A percentile compares a stretch with the other conserved stretches of the same genome.
Conservation (phyloP, 2,888 invertebrate genomes). For the Dione vanillae region DNA sequence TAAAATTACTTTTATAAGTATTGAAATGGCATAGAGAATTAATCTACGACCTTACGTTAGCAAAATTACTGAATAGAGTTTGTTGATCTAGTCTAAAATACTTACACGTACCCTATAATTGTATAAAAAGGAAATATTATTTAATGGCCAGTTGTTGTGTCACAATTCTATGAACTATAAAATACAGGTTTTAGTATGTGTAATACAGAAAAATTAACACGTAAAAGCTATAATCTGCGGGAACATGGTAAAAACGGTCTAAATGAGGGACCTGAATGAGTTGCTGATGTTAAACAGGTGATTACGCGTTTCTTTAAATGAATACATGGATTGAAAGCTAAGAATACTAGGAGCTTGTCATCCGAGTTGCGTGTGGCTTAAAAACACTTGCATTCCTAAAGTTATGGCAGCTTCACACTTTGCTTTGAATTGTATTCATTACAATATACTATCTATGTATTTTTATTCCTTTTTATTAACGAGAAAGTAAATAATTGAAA, state of each 20-base stretch:
- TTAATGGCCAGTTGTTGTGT: neutral
- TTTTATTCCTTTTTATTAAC: neutral
- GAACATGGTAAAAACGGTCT: slow-evolving; percentile 27
- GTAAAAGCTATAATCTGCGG: slow-evolving; percentile 37
- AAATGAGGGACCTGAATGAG: slow-evolving; percentile 22
- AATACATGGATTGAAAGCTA: slow-evolving; percentile 44
- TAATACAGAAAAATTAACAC: slow-evolving; percentile 44
- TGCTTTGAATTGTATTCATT: neutral
- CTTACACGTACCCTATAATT: neutral
- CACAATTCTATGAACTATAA: slow-evolving; percentile 31
- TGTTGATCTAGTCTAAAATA: neutral
- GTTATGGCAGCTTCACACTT: slow-evolving; percentile 8
- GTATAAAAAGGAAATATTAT: neutral
- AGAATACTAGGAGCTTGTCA: slow-evolving; percentile 31
- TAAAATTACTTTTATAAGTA: too few species aligned
- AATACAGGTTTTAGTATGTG: slow-evolving; percentile 29
- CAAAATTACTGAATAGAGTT: neutral
- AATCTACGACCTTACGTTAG: neutral
- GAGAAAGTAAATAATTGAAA: too few species aligned
- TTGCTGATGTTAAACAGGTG: slow-evolving; percentile 34
- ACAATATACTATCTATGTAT: neutral
- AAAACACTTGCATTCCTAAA: neutral
- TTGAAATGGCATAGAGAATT: too few species aligned
- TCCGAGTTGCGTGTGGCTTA: slow-evolving; percentile 8
- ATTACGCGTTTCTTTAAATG: slow-evolving; percentile 43